Evolutionary conservation across 2,888 invertebrate genomes (phyloP), one percentile per base, ranked within the genome.

Genomic region (Orthosia gracilis): DNA sequence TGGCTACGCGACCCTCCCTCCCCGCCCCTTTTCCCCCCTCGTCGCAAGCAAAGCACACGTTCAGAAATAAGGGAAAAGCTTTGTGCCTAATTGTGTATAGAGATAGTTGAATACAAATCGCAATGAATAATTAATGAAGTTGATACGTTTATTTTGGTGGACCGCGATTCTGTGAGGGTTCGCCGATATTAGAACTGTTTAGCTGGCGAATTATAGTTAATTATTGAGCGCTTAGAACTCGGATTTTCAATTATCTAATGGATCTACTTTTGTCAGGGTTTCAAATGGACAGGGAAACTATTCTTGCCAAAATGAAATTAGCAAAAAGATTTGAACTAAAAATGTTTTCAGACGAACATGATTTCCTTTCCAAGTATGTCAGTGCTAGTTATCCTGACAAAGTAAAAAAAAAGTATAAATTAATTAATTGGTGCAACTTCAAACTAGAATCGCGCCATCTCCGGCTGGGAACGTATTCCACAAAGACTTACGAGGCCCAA

Each of bases 61-160:
- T 91, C 91, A 90, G 92, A 91, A 94, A 92, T 93, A 94, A 92
- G 92, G 93, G 92, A 91, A 92, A 90, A 90, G 87, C 93, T 91
- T 91, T 90, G 88, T 89, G 90, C 89, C 92, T 94, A 94, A 93
- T 93, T 93, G 91, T 90, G 91, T 90, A 91, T 89, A 88, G 89
- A 89, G 89, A 90, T 90, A 88, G 90, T 89, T 87, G 90, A 89
- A 89, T 89, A 88, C 87, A 85, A 87, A 89, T 88, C 82, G 87
- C 85, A 80, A 87, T 89, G 88, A 88, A 91, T 91, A 87, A 91
- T 90, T 87, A 86, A 90, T 87, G 85, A 76, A 84, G 75, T 85
- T 87, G 79, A 83, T 87, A 87, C 85, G 84, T 85, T 87, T 85
- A 83, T 80, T 85, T 83, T 85, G 79, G 77, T 86, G 76, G 80